Conservation (phyloP, 2,113 vertebrate genomes). For the Neotoma lepida region DNA sequence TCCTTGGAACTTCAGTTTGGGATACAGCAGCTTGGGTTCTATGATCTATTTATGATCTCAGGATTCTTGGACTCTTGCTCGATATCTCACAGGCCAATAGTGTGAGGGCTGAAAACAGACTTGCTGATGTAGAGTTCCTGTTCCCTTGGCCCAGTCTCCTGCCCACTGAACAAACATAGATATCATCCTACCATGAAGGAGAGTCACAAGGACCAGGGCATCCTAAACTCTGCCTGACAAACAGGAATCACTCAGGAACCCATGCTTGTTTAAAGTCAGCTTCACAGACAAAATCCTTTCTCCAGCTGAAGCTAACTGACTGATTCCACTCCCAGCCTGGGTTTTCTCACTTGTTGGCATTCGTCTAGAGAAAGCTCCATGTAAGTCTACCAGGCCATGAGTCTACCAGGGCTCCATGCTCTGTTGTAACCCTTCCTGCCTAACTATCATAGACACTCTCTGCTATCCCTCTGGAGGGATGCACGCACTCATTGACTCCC, state of each 20-base stretch:
- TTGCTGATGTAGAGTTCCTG: neutral
- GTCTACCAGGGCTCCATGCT: conserved; percentile 8
- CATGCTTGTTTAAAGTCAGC: neutral
- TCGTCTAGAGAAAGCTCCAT: conserved; percentile 12
- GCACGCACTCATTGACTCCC: neutral
- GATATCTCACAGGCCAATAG: neutral
- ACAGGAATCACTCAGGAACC: neutral
- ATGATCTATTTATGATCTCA: neutral
- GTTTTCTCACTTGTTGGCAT: neutral
- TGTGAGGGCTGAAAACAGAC: neutral
- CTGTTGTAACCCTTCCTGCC: neutral
- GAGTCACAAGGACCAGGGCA: neutral
- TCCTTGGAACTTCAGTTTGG: neutral
- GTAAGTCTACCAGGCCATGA: neutral
- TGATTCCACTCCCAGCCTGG: neutral
- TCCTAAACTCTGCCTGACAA: neutral
- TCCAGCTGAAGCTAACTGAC: neutral
- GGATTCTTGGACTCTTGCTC: neutral
- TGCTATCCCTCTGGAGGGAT: neutral
- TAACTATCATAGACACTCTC: neutral
- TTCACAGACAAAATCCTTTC: neutral
- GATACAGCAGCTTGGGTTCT: neutral
- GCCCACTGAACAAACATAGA: neutral
- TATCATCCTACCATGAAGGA: neutral
- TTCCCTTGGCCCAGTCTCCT: neutral